Evolutionary conservation across 2,888 invertebrate species (phyloP).

Genomic region (Heliconius hortense): DNA sequence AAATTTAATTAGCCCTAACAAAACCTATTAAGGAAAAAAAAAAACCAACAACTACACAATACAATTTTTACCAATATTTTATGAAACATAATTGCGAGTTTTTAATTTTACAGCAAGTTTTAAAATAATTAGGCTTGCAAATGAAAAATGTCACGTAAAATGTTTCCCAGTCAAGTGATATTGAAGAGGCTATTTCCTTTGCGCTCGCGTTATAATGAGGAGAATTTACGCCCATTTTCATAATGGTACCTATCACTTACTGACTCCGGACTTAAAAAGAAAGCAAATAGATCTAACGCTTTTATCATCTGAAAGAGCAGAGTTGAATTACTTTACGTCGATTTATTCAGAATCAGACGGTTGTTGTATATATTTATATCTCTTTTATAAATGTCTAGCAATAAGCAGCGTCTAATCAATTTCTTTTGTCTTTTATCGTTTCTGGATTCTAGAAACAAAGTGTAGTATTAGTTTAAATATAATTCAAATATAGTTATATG

Average conservation of each 20-base stretch:
- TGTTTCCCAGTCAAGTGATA: constrained; percentile 28
- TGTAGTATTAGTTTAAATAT: too few species aligned
- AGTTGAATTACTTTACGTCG: constrained; percentile 17
- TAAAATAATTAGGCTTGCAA: constrained; percentile 32
- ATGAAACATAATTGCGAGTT: background rate
- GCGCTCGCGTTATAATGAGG: constrained; percentile 33
- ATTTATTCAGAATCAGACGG: background rate
- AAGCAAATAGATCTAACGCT: constrained; percentile 22
- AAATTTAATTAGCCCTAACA: background rate
- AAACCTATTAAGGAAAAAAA: background rate
- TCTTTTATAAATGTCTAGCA: background rate
- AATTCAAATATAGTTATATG: too few species aligned
- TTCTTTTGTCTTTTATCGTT: too few species aligned
- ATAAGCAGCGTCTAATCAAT: background rate
- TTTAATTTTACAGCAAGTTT: constrained; percentile 21
- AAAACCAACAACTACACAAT: background rate
- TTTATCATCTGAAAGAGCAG: constrained; percentile 26
- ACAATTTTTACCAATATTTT: background rate
- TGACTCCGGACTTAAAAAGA: constrained; percentile 19
- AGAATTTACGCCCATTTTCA: constrained; percentile 28
- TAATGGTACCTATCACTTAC: constrained; percentile 34
- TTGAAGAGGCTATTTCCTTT: constrained; percentile 34
- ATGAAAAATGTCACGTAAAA: constrained; percentile 35
- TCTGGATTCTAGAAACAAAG: too few species aligned
- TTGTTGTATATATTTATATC: background rate